Evolutionary conservation across 2,113 vertebrate genomes (phyloP).

Genomic region (Octodon degus): DNA sequence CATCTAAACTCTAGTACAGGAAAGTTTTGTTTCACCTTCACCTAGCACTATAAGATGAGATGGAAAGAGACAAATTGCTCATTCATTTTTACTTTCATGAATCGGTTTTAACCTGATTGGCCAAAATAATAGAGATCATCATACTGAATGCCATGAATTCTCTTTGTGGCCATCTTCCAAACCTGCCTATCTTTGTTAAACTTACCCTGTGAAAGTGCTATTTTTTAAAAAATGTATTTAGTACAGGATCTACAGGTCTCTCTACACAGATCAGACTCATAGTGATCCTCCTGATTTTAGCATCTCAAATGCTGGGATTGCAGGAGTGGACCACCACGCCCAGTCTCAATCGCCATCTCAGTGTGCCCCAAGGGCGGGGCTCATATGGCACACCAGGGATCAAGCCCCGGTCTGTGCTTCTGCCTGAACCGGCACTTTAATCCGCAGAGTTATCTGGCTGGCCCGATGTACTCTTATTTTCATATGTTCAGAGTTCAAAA

Average conservation of each 20-base stretch:
- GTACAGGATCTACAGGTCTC: no score
- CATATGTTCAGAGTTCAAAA: neutral
- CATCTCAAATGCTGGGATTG: no score
- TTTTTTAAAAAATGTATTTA: no score
- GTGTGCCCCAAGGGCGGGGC: no score
- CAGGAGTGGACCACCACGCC: no score
- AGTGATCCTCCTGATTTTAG: no score
- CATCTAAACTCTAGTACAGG: neutral
- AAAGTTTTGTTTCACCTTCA: neutral
- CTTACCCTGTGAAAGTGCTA: neutral
- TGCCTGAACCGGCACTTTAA: no score
- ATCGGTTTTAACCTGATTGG: neutral
- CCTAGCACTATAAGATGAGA: neutral
- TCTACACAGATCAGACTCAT: no score
- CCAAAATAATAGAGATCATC: neutral
- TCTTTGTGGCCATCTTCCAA: neutral
- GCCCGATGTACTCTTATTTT: neutral
- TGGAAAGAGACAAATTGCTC: neutral
- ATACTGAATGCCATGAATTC: neutral
- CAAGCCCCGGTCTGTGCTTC: rapidly evolving
- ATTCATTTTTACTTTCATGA: neutral
- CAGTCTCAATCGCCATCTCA: no score
- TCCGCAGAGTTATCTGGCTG: no score
- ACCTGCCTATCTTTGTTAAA: neutral
- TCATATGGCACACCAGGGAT: no score